Evolutionary conservation across 2,113 vertebrate genomes (phyloP).

Genomic region (pig (Sus scrofa)): T2T-Sscrofa CM000824.6:47988501-47989000

Average conservation of each 20-base stretch:
- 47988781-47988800: background rate
- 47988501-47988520: background rate
- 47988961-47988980: background rate
- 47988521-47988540: too few relatives aligned
- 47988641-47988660: too few relatives aligned
- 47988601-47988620: too few relatives aligned
- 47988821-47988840: background rate
- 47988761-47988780: background rate
- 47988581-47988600: too few relatives aligned
- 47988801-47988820: background rate
- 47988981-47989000: background rate
- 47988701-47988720: too few relatives aligned
- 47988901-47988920: background rate
- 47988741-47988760: background rate
- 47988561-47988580: too few relatives aligned
- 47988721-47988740: background rate
- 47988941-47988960: background rate
- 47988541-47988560: too few relatives aligned
- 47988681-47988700: too few relatives aligned
- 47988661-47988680: too few relatives aligned
- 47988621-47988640: too few relatives aligned
- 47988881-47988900: background rate
- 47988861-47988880: background rate
- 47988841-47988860: background rate
- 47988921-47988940: background rate